Base-by-base conservation (phyloP, 30 jellyfish, hydroid and myxozoan species). In the Clytia hemisphaerica region DNA sequence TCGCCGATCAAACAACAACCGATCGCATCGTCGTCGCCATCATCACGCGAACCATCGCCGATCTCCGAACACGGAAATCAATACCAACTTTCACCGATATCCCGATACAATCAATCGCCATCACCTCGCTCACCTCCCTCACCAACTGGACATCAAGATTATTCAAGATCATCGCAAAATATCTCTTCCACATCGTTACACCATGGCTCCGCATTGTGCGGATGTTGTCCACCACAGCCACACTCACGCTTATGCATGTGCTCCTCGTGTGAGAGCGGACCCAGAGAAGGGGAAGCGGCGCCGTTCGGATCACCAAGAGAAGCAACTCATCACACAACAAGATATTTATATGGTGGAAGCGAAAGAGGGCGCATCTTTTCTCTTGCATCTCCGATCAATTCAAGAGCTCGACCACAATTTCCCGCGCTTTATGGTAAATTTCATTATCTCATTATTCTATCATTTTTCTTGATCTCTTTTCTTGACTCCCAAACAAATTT, bases 171-270 rank as follows among this genome's bases (percentile, higher is more conserved):
- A 40, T 7, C 53, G 10, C 53, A 40, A 40, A 40, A n/a, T 40
- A 40, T 7, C n/a, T 40, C n/a, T 10, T 40, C 53, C n/a, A 7
- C n/a, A 40, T n/a, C n/a, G 53, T 7, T 10, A 40, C 15, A 40
- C 53, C 73, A 58, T 9, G 75, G 78, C 21, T 57, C 92, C 14
- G 53, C 89, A 28, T 71, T 71, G 72, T 85, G 95, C 76, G 78
- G 88, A 21, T 85, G 95, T 60, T 85, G 95, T 67, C 79, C 57
- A 69, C 93, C 95, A 10, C 88, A 64, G 75, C 93, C 95, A 10
- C 88, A 64, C 26, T 28, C 93, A n/a, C 80, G 54, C 62, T 93
- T 69, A 58, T 64, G 84, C 1, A 55, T 65, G 24, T 85, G 95
- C 76, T 37, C 78, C 6, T 30, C 44, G 42, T 65, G 78, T 67